Percentiles rank a stretch among this genome's conserved stretches.
These are phyloP conservation scores for Sclerurus mexicanus DNA, from an alignment of 2,113 vertebrate genomes.

Conservation along the genomic window DNA sequence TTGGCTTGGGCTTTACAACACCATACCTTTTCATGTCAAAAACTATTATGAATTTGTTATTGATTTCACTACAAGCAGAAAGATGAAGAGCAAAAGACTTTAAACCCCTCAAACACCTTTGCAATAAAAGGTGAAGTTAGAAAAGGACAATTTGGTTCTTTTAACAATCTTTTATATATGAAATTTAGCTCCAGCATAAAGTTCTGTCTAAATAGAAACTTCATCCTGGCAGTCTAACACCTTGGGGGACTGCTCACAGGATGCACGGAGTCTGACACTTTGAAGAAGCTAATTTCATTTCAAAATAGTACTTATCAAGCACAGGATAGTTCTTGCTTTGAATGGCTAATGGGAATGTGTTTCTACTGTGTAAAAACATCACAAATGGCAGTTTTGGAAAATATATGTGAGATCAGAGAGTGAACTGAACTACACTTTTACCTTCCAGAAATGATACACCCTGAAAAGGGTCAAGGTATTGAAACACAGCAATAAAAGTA, in stretches of 20 bases:
- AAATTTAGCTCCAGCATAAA: not conserved
- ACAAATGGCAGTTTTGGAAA: not conserved
- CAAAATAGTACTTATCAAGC: not conserved
- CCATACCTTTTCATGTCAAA: not conserved
- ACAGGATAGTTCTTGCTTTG: too few relatives aligned
- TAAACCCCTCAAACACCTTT: not conserved
- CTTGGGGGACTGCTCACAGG: rapidly evolving
- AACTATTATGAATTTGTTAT: not conserved
- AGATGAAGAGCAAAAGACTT: not conserved
- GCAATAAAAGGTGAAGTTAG: not conserved
- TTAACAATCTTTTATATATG: not conserved
- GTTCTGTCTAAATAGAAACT: not conserved
- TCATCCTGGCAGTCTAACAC: not conserved
- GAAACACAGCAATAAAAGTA: not conserved
- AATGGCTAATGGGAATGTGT: not conserved
- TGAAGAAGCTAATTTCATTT: not conserved
- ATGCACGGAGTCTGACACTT: not conserved
- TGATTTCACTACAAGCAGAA: not conserved
- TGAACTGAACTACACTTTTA: not conserved
- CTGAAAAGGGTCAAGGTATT: not conserved
- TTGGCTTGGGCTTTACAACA: not conserved
- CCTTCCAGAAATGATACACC: not conserved
- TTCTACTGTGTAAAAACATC: not conserved
- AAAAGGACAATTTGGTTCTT: not conserved
- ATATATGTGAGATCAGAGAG: not conserved